Base-by-base conservation (phyloP, 2,797 vertebrate species). In the Spinus pinus region DNA sequence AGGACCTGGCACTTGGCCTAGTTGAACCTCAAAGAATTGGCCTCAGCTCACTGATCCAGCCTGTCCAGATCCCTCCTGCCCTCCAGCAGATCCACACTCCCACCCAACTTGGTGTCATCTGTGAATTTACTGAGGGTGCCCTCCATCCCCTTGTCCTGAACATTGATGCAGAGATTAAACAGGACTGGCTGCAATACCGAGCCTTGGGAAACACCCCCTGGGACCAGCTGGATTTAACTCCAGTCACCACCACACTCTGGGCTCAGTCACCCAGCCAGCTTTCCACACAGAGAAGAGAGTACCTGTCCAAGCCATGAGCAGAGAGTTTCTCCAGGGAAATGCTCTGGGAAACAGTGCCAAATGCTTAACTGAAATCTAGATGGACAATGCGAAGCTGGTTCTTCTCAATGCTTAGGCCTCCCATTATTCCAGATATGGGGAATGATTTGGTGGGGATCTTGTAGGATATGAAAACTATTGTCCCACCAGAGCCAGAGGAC, bases 361-460 rank as follows among this genome's bases (percentile, higher is more conserved):
- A 7, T 0, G 0, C 3, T 71, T 65, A 16, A 65, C 33, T 46
- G 15, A 31, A 57, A 22, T 71, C 18, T 35, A 22, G 14, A 50
- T 4, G 19, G 50, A 50, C 5, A 44, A 14, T 14, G 24, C 4
- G 12, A 57, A 13, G 5, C 47, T 57, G 3, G 3, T 33, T 81
- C 8, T 16, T 93, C 4, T 49, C 33, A 75, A 15, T 2, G 7
- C 16, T 64, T 44, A 47, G 33, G 10, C 10, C 9, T 42, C 24
- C 25, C 2, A 4, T n/a, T 81, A 25, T 75, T 72, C 28, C 74
- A 57, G 39, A 44, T 39, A 10, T 8, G 11, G 19, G 7, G 39
- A 81, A 75, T 46, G 24, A 69, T 46, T 53, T 78, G 16, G 21
- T 53, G 20, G 24, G 64, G 18, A 28, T 31, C 9, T 83, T n/a